phyloP scores from a whole-genome alignment of 2,797 vertebrate genomes.

The Sebastes steindachneri region DNA sequence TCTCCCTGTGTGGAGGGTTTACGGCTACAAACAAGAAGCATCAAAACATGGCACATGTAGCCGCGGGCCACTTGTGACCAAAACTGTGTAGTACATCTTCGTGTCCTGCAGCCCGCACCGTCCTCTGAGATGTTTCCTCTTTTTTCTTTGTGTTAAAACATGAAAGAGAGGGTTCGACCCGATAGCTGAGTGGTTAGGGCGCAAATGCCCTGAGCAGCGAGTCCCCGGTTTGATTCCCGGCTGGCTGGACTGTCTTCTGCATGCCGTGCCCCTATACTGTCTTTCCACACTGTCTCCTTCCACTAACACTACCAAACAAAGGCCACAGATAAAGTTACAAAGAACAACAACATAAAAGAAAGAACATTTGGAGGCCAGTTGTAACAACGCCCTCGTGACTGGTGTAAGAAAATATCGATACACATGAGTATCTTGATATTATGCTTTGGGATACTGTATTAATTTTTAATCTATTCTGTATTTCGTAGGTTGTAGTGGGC shows the following conservation, averaged over 20 bases:
- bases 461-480: too few relatives aligned
- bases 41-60: neutral
- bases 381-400: slow-evolving; percentile 37
- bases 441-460: too few relatives aligned
- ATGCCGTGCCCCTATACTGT: too few relatives aligned
- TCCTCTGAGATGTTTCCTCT: slow-evolving; percentile 20
- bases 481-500: too few relatives aligned
- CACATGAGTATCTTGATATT: too few relatives aligned
- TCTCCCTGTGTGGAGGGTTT: neutral
- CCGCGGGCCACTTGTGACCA: slow-evolving; percentile 2
- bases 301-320: too few relatives aligned
- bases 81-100: neutral
- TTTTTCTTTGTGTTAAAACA: neutral
- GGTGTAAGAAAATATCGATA: too few relatives aligned
- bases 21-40: slow-evolving; percentile 5
- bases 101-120: neutral
- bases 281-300: too few relatives aligned
- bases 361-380: slow-evolving; percentile 21
- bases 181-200: neutral
- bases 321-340: too few relatives aligned
- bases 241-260: neutral
- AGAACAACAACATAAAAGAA: neutral
- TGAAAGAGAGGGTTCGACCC: too few relatives aligned
- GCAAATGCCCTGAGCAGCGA: neutral
- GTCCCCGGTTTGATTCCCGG: neutral